Evolutionary conservation across 2,797 vertebrate species (phyloP).

Genomic region (Glyptemys insculpta): DNA sequence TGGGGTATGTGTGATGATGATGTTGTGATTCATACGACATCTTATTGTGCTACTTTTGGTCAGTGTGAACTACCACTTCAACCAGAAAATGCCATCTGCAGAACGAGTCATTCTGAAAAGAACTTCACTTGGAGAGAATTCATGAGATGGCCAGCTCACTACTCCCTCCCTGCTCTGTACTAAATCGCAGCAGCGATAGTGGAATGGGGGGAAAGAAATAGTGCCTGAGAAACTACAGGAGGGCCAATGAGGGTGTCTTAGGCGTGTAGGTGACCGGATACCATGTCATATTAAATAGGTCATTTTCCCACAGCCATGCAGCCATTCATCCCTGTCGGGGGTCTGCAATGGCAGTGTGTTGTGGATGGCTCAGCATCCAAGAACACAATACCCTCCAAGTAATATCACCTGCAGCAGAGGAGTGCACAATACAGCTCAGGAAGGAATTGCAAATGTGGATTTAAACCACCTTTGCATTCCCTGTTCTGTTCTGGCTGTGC

Average conservation of each 20-base stretch:
- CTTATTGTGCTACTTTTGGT: background rate
- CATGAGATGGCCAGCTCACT: background rate
- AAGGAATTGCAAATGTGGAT: background rate
- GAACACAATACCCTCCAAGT: background rate
- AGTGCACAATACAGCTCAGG: background rate
- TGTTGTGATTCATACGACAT: too few relatives aligned
- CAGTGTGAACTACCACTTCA: background rate
- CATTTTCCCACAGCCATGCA: background rate
- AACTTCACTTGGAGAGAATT: background rate
- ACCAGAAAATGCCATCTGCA: background rate
- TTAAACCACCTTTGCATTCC: background rate
- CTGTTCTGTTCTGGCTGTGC: background rate
- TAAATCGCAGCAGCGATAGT: background rate
- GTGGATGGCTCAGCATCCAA: background rate
- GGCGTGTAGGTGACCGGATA: background rate
- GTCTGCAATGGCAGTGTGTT: background rate
- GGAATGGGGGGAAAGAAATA: background rate
- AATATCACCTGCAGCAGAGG: background rate
- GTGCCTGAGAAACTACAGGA: background rate
- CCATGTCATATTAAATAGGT: background rate
- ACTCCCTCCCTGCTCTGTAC: background rate
- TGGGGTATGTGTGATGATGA: background rate
- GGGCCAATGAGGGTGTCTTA: background rate
- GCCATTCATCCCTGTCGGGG: background rate
- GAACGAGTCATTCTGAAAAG: background rate